Conservation (phyloP, 2,888 invertebrate genomes). For the Diplazon laetatorius region DNA sequence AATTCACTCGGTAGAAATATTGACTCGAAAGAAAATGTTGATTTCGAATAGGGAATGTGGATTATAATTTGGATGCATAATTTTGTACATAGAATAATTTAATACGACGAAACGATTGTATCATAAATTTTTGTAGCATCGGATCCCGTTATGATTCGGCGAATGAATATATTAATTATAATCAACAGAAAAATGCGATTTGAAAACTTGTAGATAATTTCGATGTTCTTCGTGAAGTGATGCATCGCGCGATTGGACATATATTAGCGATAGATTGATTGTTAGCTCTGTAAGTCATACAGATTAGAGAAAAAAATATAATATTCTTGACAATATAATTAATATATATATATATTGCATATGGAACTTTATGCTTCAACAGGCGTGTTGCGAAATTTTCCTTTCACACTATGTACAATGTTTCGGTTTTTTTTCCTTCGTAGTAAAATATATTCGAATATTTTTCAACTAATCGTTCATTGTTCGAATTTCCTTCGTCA, state of each 20-base stretch:
- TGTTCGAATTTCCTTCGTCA: neutral
- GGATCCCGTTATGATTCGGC: too few species aligned
- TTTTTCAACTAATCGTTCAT: constrained; percentile 1
- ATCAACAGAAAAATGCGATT: neutral
- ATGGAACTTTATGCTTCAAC: too few species aligned
- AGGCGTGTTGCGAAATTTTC: neutral
- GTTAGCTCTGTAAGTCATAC: too few species aligned
- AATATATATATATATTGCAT: too few species aligned
- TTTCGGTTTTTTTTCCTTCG: constrained; percentile 22
- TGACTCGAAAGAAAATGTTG: neutral
- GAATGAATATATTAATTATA: neutral
- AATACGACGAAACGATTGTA: neutral
- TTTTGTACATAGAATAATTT: neutral
- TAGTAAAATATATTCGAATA: constrained; percentile 29
- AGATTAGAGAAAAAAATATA: too few species aligned
- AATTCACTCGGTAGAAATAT: neutral
- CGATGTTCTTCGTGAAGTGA: too few species aligned
- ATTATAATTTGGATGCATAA: neutral
- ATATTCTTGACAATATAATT: too few species aligned
- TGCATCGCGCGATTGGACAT: too few species aligned
- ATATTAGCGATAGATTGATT: too few species aligned
- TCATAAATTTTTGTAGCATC: neutral
- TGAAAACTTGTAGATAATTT: neutral
- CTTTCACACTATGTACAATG: constrained; percentile 3
- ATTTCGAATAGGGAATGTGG: neutral